A percentile compares a stretch with the other conserved stretches of the same genome.
Conservation (phyloP, 2,113 vertebrate genomes). For the Caranx melampygus region DNA sequence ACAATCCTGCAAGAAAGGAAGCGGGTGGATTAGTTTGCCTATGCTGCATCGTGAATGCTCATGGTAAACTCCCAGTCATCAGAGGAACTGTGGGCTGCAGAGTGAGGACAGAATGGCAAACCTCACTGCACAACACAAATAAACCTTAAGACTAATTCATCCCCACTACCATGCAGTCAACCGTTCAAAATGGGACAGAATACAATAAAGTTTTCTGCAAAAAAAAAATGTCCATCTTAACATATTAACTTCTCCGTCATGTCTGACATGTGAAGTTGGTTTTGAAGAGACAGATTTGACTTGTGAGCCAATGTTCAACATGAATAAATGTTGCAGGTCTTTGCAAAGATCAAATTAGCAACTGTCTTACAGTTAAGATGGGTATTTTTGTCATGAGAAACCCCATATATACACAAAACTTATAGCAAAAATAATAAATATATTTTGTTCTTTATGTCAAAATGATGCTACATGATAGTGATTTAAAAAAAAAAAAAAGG, state of each 20-base stretch:
- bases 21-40: constrained; percentile 38
- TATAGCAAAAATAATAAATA: not conserved
- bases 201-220: constrained; percentile 32
- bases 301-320: not conserved
- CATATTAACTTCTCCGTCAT: not conserved
- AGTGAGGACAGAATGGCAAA: constrained; percentile 40
- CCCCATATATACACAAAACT: not conserved
- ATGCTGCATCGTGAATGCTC: not conserved
- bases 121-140: constrained; percentile 56
- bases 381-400: constrained; percentile 19
- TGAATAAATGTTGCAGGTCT: not conserved
- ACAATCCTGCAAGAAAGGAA: constrained; percentile 57
- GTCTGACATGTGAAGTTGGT: not conserved
- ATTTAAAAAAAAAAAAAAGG: no score
- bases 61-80: constrained; percentile 22
- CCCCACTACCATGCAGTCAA: constrained; percentile 46
- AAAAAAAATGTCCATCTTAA: constrained; percentile 47
- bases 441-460: constrained; percentile 5
- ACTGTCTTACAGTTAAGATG: constrained; percentile 17
- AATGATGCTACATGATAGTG: not conserved
- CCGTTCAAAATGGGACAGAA: constrained; percentile 16
- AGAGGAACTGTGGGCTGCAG: constrained; percentile 16
- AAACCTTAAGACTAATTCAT: constrained; percentile 16
- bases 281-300: not conserved
- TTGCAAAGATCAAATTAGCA: not conserved